Evolutionary conservation across 2,797 vertebrate genomes (phyloP).

Genomic region (Tapirus indicus): DNA sequence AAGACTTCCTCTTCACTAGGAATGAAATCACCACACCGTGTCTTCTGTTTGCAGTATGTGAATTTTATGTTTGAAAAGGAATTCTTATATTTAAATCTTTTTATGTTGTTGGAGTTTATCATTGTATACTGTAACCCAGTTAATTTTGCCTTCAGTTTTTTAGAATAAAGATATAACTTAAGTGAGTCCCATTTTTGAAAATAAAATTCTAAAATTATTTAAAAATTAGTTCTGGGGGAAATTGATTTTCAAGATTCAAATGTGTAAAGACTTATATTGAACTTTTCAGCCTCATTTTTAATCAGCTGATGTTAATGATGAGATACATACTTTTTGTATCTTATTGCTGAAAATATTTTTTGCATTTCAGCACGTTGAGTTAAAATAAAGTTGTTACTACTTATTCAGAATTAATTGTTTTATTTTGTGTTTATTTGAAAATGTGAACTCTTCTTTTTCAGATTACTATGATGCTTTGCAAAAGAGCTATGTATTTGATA

Average conservation of each 20-base stretch:
- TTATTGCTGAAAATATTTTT: constrained; percentile 92
- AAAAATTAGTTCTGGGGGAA: constrained; percentile 85
- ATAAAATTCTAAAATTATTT: constrained; percentile 86
- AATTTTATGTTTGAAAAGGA: constrained; percentile 86
- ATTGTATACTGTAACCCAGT: constrained; percentile 84
- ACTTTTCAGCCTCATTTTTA: constrained; percentile 89
- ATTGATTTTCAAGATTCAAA: constrained; percentile 84
- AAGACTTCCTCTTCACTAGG: constrained; percentile 75
- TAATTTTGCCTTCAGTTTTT: constrained; percentile 83
- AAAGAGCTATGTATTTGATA: not conserved
- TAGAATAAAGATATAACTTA: constrained; percentile 85
- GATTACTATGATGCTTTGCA: not conserved
- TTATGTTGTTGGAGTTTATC: constrained; percentile 86
- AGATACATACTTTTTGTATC: constrained; percentile 91
- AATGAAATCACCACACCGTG: constrained; percentile 80
- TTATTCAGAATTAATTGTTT: constrained; percentile 85
- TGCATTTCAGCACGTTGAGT: constrained; percentile 90
- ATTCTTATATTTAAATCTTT: constrained; percentile 87
- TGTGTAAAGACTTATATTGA: constrained; percentile 87
- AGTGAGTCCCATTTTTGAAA: constrained; percentile 87
- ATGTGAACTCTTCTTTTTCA: not conserved
- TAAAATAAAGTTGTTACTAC: constrained; percentile 92
- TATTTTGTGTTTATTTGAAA: constrained; percentile 81
- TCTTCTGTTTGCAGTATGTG: constrained; percentile 89
- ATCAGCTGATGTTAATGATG: constrained; percentile 90